A percentile compares a stretch with the other conserved stretches of the same genome.
These are phyloP conservation scores for Ictalurus punctatus DNA, from an alignment of 2,113 vertebrate species.

Conservation along the genomic window DNA sequence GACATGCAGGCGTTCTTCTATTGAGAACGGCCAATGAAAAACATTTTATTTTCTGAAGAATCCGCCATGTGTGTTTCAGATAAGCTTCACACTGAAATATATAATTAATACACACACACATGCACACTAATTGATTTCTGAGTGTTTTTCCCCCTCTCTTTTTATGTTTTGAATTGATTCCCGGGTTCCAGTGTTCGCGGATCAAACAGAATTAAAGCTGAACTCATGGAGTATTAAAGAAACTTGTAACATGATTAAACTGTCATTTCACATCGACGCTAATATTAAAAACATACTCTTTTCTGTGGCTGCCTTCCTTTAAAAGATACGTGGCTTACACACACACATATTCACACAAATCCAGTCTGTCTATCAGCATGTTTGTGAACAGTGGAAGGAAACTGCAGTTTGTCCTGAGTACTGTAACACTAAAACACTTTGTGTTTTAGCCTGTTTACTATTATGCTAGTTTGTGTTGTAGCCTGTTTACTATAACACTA, in stretches of 20 bases:
- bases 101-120: background rate
- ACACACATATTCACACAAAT: background rate
- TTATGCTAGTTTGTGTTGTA: background rate
- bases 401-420: background rate
- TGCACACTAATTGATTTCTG: constrained; percentile 1
- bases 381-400: background rate
- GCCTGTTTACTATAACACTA: background rate
- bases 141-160: background rate
- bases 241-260: constrained; percentile 19
- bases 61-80: background rate
- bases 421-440: background rate
- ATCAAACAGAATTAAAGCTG: constrained; percentile 6
- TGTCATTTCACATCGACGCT: background rate
- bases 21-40: background rate
- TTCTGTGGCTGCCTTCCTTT: background rate
- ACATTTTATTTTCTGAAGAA: background rate
- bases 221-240: constrained; percentile 2
- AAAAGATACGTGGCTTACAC: background rate
- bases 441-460: background rate
- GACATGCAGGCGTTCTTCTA: background rate
- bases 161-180: constrained; percentile 13
- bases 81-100: constrained; percentile 11
- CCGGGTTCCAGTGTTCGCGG: background rate
- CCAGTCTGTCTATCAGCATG: background rate
- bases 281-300: background rate